Evolutionary conservation across 1,140 invertebrate genomes (phyloP).

Genomic region (Delia radicum): DNA sequence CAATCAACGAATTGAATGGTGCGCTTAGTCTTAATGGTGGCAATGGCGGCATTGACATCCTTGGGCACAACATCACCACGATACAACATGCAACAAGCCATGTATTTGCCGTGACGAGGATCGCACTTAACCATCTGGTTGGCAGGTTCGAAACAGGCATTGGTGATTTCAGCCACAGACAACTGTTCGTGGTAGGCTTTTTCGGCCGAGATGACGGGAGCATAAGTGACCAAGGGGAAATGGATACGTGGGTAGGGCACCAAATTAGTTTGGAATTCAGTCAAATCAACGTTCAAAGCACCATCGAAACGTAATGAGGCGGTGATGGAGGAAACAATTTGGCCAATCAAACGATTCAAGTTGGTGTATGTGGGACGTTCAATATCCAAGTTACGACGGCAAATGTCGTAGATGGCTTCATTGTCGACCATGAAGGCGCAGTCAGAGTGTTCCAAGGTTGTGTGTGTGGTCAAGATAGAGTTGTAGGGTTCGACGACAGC

Average conservation of each 20-base stretch:
- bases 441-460: slow-evolving; percentile 77
- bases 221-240: slow-evolving; percentile 77
- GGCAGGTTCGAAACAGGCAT: slow-evolving; percentile 78
- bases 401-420: slow-evolving; percentile 90
- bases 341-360: slow-evolving; percentile 78
- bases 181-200: slow-evolving; percentile 81
- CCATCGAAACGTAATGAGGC: slow-evolving; percentile 85
- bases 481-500: slow-evolving; percentile 87
- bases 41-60: slow-evolving; percentile 86
- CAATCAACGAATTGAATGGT: slow-evolving; percentile 82
- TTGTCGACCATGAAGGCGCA: slow-evolving; percentile 88
- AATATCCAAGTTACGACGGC: slow-evolving; percentile 82
- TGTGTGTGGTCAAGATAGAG: slow-evolving; percentile 77
- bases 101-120: slow-evolving; percentile 77
- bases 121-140: slow-evolving; percentile 89
- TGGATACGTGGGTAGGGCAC: slow-evolving; percentile 81
- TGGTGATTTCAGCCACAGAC: slow-evolving; percentile 77
- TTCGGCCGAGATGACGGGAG: slow-evolving; percentile 76
- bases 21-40: slow-evolving; percentile 85
- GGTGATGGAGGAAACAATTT: slow-evolving; percentile 83
- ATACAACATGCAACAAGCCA: slow-evolving; percentile 87
- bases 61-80: slow-evolving; percentile 73
- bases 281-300: slow-evolving; percentile 84
- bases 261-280: slow-evolving; percentile 87
- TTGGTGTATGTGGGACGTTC: slow-evolving; percentile 79